Evolutionary conservation across 2,888 invertebrate species (phyloP).

Genomic region (Agriopis marginaria): DNA sequence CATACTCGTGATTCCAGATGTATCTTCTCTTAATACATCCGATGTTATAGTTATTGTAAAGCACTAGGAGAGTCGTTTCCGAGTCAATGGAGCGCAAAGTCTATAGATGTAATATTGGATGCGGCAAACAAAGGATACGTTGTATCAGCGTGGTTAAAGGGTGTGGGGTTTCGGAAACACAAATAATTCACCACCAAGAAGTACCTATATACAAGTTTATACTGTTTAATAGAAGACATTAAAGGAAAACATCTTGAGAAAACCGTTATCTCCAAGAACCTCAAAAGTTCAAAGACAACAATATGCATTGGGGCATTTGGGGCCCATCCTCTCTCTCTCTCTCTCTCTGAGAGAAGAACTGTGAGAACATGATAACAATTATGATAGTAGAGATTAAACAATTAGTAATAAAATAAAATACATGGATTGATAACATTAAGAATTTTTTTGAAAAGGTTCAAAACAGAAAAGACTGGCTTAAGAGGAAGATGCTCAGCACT

Average conservation of each 20-base stretch:
- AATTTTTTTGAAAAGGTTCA: background rate
- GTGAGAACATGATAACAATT: too few species aligned
- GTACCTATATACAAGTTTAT: too few species aligned
- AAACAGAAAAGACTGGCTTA: background rate
- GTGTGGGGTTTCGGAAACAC: background rate
- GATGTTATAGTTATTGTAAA: slow-evolving; percentile 18
- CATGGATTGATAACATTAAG: background rate
- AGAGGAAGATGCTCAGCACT: background rate
- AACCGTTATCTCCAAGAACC: background rate
- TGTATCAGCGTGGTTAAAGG: background rate
- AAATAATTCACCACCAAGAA: background rate
- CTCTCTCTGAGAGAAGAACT: too few species aligned
- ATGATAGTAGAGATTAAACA: too few species aligned
- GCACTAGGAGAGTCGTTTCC: slow-evolving; percentile 45
- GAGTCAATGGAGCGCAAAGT: slow-evolving; percentile 64
- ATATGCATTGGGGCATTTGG: too few species aligned
- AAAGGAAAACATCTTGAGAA: background rate
- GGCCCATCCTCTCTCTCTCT: too few species aligned
- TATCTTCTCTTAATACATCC: slow-evolving; percentile 6
- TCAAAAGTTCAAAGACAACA: too few species aligned
- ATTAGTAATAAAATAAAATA: background rate
- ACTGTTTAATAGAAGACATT: too few species aligned
- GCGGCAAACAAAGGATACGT: slow-evolving; percentile 13
- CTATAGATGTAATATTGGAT: slow-evolving; percentile 50
- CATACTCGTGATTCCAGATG: background rate